Conservation (phyloP, 2,888 invertebrate species). For the Dasysyrphus albostriatus region DNA sequence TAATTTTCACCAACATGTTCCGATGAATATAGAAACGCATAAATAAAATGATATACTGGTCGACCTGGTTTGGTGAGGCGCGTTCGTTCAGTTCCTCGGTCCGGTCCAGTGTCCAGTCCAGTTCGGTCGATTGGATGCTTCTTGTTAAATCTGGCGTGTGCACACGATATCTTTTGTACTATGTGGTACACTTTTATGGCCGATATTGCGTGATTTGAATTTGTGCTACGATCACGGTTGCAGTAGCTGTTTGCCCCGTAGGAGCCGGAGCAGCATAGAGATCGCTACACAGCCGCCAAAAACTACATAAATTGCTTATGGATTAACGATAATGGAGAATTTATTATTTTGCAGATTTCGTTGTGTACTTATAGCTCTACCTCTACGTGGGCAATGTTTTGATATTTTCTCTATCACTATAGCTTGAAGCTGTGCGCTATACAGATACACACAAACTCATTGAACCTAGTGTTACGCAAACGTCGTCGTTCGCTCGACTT, state of each 20-base stretch:
- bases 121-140: slow-evolving; percentile 20
- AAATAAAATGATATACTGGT: slow-evolving; percentile 75
- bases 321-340: slow-evolving; percentile 72
- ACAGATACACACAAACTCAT: neutral
- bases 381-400: slow-evolving; percentile 24
- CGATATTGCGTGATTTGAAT: slow-evolving; percentile 73
- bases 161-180: slow-evolving; percentile 51
- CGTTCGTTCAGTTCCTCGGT: neutral
- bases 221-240: slow-evolving; percentile 63
- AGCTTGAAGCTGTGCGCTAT: neutral
- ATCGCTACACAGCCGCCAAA: slow-evolving; percentile 63
- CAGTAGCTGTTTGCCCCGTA: slow-evolving; percentile 29
- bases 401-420: neutral
- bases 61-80: slow-evolving; percentile 61
- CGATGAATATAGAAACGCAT: slow-evolving; percentile 72
- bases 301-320: slow-evolving; percentile 74
- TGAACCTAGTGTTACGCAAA: slow-evolving; percentile 59
- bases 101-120: neutral
- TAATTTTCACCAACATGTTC: slow-evolving; percentile 75
- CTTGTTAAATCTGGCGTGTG: slow-evolving; percentile 44
- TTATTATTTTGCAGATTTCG: slow-evolving; percentile 50
- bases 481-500: slow-evolving; percentile 36
- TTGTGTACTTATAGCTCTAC: neutral
- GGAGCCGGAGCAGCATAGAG: slow-evolving; percentile 23
- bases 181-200: slow-evolving; percentile 42